These are phyloP conservation scores for Enteromius thamalakanensis DNA, from an alignment of 2,797 vertebrate genomes.

Conservation along the genomic window DNA sequence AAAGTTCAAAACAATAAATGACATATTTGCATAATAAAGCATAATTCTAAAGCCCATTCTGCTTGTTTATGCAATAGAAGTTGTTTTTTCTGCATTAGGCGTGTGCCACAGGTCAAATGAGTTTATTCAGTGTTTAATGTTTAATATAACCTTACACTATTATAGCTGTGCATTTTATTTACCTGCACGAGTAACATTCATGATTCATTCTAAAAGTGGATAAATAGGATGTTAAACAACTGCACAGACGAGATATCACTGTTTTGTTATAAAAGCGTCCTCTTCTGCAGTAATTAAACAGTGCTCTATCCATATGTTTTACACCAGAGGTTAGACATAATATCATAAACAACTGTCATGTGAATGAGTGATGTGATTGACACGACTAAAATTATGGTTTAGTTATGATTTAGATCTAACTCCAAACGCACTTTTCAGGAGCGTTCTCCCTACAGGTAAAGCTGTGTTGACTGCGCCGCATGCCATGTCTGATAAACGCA, in stretches of 20 bases:
- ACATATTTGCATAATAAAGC: not conserved
- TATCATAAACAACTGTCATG: constrained; percentile 1
- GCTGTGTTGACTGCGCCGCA: not conserved
- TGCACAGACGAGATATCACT: not conserved
- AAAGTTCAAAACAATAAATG: not conserved
- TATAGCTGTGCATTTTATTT: not conserved
- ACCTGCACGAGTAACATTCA: not conserved
- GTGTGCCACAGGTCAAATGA: not conserved
- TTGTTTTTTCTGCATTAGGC: not conserved
- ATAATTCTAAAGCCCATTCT: not conserved
- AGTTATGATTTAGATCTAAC: not conserved
- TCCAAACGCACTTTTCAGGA: not conserved
- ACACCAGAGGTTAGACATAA: not conserved
- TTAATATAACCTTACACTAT: not conserved
- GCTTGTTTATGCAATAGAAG: not conserved
- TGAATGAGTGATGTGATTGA: not conserved
- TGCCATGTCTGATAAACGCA: constrained; percentile 67
- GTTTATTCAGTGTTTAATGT: not conserved
- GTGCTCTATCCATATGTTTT: not conserved
- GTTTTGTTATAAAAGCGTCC: not conserved
- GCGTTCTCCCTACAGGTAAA: not conserved
- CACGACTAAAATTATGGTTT: not conserved
- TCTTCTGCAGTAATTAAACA: not conserved
- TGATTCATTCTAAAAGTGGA: not conserved
- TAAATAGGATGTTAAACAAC: not conserved